A percentile compares a stretch with the other conserved stretches of the same genome.
Conservation (phyloP, 2,113 vertebrate genomes). For the Calypte anna region DNA sequence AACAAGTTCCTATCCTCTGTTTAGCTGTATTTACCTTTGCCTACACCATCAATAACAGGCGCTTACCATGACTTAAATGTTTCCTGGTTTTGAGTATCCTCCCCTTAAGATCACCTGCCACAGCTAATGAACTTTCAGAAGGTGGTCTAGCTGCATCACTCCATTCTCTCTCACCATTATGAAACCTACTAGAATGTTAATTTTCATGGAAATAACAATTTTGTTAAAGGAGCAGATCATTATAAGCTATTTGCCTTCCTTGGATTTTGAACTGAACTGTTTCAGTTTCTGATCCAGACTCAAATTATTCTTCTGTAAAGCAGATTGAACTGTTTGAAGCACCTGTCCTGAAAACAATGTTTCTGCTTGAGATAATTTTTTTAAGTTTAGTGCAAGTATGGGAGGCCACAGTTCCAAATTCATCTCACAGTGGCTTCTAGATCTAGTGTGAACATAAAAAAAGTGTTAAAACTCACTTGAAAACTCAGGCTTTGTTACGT, state of each 20-base stretch:
- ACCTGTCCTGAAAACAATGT: neutral
- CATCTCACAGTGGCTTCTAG: neutral
- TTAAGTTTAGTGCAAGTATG: neutral
- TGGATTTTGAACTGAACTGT: neutral
- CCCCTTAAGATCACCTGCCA: neutral
- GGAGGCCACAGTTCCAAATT: neutral
- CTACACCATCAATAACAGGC: neutral
- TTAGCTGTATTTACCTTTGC: neutral
- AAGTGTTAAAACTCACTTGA: neutral
- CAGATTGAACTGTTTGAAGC: neutral
- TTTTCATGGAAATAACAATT: neutral
- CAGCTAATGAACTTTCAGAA: neutral
- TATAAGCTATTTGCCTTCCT: neutral
- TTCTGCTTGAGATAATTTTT: neutral
- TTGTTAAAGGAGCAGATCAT: neutral
- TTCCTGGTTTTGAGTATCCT: neutral
- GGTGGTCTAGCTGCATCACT: neutral
- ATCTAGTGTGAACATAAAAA: rapidly evolving
- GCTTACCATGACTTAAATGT: neutral
- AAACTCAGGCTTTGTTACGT: neutral
- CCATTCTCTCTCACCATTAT: neutral
- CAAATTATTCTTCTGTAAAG: neutral
- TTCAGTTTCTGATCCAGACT: neutral
- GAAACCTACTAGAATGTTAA: neutral
- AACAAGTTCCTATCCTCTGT: neutral